These are phyloP conservation scores for Synergus japonicus DNA, from an alignment of 2,888 invertebrate species.

Conservation along the genomic window DNA sequence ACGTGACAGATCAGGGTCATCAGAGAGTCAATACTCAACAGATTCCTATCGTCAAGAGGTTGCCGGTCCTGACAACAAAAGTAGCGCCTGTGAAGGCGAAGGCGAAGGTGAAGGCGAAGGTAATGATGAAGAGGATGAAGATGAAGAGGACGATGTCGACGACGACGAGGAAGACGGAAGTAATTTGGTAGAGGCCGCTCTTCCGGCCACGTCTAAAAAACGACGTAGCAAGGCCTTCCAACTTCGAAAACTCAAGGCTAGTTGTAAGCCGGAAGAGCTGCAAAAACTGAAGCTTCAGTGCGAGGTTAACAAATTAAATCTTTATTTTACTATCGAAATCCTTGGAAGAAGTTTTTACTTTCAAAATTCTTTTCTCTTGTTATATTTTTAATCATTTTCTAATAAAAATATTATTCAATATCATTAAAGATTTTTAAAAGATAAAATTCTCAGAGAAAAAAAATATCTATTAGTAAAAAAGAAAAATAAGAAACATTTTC, in stretches of 20 bases:
- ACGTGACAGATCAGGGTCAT: conserved; percentile 47
- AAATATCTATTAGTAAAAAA: background rate
- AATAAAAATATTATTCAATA: too few relatives aligned
- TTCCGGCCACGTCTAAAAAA: conserved; percentile 82
- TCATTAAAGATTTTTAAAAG: too few relatives aligned
- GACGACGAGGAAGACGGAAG: conserved; percentile 78
- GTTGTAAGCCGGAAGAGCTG: conserved; percentile 89
- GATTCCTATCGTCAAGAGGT: conserved; percentile 66
- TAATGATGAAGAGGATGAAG: conserved; percentile 67
- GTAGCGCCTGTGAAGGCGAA: conserved; percentile 65
- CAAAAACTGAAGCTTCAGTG: conserved; percentile 86
- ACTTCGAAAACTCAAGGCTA: conserved; percentile 86
- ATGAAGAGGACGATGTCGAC: conserved; percentile 72
- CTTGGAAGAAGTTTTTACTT: too few relatives aligned
- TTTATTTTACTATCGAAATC: background rate
- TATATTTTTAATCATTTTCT: too few relatives aligned
- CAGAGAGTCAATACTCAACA: conserved; percentile 46
- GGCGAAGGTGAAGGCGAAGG: conserved; percentile 54
- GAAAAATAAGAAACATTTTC: background rate
- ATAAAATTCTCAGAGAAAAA: background rate
- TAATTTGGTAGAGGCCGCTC: conserved; percentile 84
- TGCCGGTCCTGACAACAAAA: conserved; percentile 74
- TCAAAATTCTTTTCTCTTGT: too few relatives aligned
- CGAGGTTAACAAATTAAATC: conserved; percentile 77
- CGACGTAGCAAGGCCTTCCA: conserved; percentile 83